Conservation (phyloP, 2,113 vertebrate species). For the Chlorodrepanis virens region DNA sequence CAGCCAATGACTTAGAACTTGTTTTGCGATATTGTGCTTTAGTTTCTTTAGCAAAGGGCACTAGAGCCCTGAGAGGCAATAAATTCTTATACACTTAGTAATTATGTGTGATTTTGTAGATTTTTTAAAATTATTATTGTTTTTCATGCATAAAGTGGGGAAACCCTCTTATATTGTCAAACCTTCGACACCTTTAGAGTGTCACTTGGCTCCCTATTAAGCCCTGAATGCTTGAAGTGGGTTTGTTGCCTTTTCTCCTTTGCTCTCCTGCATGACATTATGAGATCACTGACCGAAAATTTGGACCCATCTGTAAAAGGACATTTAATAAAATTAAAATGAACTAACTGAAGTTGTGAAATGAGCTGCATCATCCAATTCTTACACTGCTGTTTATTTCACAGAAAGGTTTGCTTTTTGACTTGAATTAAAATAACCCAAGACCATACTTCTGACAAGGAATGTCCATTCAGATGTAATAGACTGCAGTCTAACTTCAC, state of each 20-base stretch:
- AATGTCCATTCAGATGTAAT: background rate
- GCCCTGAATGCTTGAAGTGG: background rate
- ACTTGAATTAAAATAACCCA: background rate
- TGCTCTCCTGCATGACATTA: background rate
- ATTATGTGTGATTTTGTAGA: background rate
- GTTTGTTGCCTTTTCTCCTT: background rate
- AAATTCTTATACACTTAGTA: background rate
- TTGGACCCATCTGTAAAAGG: background rate
- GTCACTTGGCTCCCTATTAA: background rate
- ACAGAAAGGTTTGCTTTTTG: background rate
- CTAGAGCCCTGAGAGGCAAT: background rate
- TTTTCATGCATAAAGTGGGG: background rate
- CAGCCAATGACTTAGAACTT: background rate
- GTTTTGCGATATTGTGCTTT: background rate
- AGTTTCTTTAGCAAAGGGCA: background rate
- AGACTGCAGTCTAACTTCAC: background rate
- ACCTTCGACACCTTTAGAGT: background rate
- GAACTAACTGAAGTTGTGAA: background rate
- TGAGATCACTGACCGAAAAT: background rate
- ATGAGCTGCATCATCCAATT: background rate
- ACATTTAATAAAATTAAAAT: background rate
- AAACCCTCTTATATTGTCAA: background rate
- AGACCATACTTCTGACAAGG: background rate
- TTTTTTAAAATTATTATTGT: background rate
- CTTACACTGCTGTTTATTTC: background rate